These are phyloP conservation scores for Mohoua ochrocephala DNA, from an alignment of 2,113 vertebrate species.

Conservation along the genomic window DNA sequence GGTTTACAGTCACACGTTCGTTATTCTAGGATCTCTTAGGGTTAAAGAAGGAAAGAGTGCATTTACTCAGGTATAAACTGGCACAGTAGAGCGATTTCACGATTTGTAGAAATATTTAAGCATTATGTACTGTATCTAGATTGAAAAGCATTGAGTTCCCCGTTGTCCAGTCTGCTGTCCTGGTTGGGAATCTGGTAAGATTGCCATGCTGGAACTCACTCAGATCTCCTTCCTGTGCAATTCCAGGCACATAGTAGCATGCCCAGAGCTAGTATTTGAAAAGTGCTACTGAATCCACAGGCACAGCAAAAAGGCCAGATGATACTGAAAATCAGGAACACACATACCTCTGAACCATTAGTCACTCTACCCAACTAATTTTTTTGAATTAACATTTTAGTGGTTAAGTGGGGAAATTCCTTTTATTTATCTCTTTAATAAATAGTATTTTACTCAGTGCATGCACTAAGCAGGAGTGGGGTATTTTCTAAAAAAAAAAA, in stretches of 20 bases:
- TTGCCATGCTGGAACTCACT: not conserved
- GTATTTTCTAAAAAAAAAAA: constrained; percentile 48
- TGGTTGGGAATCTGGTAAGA: not conserved
- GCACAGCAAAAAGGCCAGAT: not conserved
- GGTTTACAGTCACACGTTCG: not conserved
- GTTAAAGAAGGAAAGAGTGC: not conserved
- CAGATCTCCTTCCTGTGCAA: not conserved
- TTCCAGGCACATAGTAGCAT: not conserved
- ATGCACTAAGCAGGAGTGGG: constrained; percentile 10
- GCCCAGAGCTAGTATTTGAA: not conserved
- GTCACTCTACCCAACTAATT: not conserved
- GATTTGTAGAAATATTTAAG: not conserved
- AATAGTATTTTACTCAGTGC: constrained; percentile 46
- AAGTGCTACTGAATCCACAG: not conserved
- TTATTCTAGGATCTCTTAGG: not conserved
- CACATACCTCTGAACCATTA: not conserved
- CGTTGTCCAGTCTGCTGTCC: not conserved
- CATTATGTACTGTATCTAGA: not conserved
- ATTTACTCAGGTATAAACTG: not conserved
- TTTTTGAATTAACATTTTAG: not conserved
- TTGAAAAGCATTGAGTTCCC: not conserved
- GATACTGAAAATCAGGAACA: not conserved
- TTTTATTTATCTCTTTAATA: constrained; percentile 55
- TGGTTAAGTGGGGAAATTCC: constrained; percentile 29
- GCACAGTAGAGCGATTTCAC: not conserved